These are phyloP conservation scores for Hyla sarda DNA, from an alignment of 2,113 vertebrate genomes.

Conservation along the genomic window DNA sequence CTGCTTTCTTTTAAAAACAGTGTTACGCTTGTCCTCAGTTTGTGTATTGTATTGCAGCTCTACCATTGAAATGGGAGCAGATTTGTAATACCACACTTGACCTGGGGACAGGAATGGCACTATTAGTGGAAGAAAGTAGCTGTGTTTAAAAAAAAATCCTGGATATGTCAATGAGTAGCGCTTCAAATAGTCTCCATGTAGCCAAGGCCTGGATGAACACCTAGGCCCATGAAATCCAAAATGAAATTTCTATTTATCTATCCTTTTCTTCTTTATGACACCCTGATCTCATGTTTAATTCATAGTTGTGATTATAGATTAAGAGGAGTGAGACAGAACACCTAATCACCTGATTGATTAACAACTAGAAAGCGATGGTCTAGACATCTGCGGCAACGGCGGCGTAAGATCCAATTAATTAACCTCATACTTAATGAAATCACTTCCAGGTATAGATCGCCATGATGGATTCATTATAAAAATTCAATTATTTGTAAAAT, in stretches of 20 bases:
- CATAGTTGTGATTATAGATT: constrained; percentile 22
- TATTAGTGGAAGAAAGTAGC: too few relatives aligned
- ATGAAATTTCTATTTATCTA: background rate
- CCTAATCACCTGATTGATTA: constrained; percentile 44
- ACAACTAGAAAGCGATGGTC: background rate
- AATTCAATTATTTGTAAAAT: background rate
- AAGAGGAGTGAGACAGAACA: background rate
- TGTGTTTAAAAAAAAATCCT: too few relatives aligned
- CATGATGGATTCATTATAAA: constrained; percentile 13
- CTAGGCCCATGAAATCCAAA: background rate
- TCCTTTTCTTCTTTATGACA: background rate
- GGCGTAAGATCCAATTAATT: constrained; percentile 30
- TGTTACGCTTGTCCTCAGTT: too few relatives aligned
- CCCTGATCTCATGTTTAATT: constrained; percentile 15
- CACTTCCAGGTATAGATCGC: constrained; percentile 18
- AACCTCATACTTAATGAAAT: constrained; percentile 16
- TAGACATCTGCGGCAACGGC: constrained; percentile 24
- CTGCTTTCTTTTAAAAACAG: too few relatives aligned
- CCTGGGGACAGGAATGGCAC: too few relatives aligned
- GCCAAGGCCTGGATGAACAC: background rate
- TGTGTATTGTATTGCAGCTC: too few relatives aligned
- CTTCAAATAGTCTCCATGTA: too few relatives aligned
- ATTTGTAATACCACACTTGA: too few relatives aligned
- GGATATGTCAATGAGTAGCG: too few relatives aligned
- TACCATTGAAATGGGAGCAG: too few relatives aligned